Base-by-base conservation (phyloP, 2,113 vertebrate species). In the Mixornis gularis region DNA sequence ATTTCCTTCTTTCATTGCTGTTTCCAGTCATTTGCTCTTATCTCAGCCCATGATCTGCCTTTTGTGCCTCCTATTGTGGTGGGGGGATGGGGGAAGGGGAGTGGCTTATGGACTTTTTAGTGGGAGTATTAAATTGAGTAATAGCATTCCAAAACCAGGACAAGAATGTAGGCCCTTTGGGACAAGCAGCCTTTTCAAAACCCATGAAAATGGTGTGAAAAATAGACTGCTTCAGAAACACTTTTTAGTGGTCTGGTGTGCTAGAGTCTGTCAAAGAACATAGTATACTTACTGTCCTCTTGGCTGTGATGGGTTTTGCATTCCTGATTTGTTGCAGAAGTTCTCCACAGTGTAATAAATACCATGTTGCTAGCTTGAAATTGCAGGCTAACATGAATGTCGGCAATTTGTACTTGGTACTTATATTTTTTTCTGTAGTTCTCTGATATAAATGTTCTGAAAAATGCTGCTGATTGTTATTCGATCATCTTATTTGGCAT, bases 81-180 rank as follows among this genome's bases (percentile, higher is more conserved):
- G 30, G 26, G 5, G 17, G 5, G 4, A 12, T 14, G 13, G 11
- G 3, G 6, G 24, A 14, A 25, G 17, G 3, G 3, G 5, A 52
- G n/a, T 6, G 8, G 15, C 19, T 59, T 7, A 6, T 52, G 19
- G 9, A 40, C 27, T 66, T 80, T 59, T 29, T 40, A 46, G 24
- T 59, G 38, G 11, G 16, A 59, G 27, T 30, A 51, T 48, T 38
- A 38, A 72, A 52, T 6, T 60, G n/a, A 16, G 22, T 6, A 34
- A 59, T n/a, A 12, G 7, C 11, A 46, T 66, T 66, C 29, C 29
- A 46, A 59, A 79, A 52, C 8, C 27, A 40, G n/a, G 34, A 59
- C 13, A 52, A 66, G 24, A 66, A 46, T 60, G 9, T 43, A 40
- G 77, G 22, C 9, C n/a, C 6, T 56, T 14, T 44, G 32, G 25